Evolutionary conservation across 2,888 invertebrate species (phyloP), one percentile per base, ranked within the genome.

Genomic region (Drosophila longiperda): DNA sequence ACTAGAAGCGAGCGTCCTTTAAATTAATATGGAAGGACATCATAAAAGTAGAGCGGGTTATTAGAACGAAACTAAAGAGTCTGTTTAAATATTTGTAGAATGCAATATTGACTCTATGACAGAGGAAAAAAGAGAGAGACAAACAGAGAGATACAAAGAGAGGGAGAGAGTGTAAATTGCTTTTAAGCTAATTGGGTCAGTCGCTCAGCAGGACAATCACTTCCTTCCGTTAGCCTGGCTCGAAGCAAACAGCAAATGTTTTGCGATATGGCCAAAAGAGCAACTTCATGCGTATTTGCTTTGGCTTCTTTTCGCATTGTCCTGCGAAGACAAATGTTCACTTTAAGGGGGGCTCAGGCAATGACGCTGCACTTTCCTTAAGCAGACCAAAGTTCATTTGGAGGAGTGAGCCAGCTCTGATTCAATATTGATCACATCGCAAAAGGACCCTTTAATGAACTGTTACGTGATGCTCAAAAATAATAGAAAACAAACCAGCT

Each of bases 201-300:
- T 57, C 58, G 29, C 33, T 64, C 32, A 60, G n/a, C 40, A 48
- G 70, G 66, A 74, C 78, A 84, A 78, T 75, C 80, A 77, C 76
- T 53, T 64, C 74, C 81, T 78, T 71, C 59, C 58, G 57, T 80
- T 80, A 71, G 59, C 53, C 53, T 82, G 65, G 58, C 65, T 65
- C 66, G 73, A 68, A 81, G 80, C 62, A 82, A 83, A 84, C 73
- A 82, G 59, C 60, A 72, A 77, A 73, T 63, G 58, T 65, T 62
- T 57, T 66, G 54, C 59, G 55, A 66, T 71, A 50, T 59, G 54
- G 50, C 76, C 64, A 85, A 84, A 84, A 82, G 83, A 77, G 84
- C 84, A 84, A 82, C 74, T 76, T 85, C 84, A 85, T 82, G 84
- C 73, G 74, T 86, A 77, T 85, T 85, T 85, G 87, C 76, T 84